A percentile compares a stretch with the other conserved stretches of the same genome.
These are phyloP conservation scores for Anabas testudineus DNA, from an alignment of 2,797 vertebrate genomes.

Conservation along the genomic window DNA sequence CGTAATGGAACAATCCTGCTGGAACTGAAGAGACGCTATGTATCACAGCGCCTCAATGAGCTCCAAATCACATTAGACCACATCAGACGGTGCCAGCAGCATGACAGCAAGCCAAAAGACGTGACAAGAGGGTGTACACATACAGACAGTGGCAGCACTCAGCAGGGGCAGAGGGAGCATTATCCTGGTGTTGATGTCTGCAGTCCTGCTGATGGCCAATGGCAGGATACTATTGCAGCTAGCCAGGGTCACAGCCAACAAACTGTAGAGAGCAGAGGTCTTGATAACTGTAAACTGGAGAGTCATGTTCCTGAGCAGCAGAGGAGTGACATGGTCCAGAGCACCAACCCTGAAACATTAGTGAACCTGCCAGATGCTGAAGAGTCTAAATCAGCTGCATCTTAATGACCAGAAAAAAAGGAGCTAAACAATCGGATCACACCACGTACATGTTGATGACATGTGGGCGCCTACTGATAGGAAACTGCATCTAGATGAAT, in stretches of 20 bases:
- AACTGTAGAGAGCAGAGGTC: conserved; percentile 35
- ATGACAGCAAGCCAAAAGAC: conserved; percentile 60
- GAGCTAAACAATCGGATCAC: conserved; percentile 31
- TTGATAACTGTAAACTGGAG: conserved; percentile 44
- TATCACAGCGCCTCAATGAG: conserved; percentile 82
- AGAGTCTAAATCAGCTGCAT: conserved; percentile 24
- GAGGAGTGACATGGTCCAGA: conserved; percentile 28
- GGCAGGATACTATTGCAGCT: conserved; percentile 42
- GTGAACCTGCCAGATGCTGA: conserved; percentile 33
- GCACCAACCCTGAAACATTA: conserved; percentile 30
- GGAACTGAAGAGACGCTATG: conserved; percentile 80
- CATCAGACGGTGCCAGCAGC: conserved; percentile 61
- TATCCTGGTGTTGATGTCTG: conserved; percentile 28
- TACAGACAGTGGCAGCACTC: conserved; percentile 49
- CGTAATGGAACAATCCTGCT: conserved; percentile 79
- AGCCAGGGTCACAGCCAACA: conserved; percentile 50
- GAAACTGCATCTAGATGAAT: conserved; percentile 33
- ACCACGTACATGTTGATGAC: conserved; percentile 23
- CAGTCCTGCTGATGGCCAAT: conserved; percentile 27
- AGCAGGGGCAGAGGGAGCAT: conserved; percentile 33
- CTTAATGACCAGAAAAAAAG: conserved; percentile 18
- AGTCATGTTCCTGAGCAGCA: conserved; percentile 60
- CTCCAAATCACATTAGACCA: conserved; percentile 80
- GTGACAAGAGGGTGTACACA: conserved; percentile 36
- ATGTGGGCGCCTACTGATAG: conserved; percentile 20